These are phyloP conservation scores for Thereva unica DNA, from an alignment of 2,888 invertebrate genomes.

Conservation along the genomic window DNA sequence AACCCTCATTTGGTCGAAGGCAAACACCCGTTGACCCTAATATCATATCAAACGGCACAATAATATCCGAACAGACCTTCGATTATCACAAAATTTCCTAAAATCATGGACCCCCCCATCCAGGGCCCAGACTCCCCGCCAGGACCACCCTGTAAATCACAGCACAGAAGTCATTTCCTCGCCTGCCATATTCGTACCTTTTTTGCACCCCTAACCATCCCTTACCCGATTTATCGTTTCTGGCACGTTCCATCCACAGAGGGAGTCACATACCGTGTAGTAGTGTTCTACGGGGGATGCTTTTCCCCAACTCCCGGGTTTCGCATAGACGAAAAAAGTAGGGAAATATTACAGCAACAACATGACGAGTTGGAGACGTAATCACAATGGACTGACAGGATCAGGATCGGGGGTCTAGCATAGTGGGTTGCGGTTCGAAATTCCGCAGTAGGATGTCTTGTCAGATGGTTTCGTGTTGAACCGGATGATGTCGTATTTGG, in stretches of 20 bases:
- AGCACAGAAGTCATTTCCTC: slow-evolving; percentile 15
- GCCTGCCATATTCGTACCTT: slow-evolving; percentile 5
- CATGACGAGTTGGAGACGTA: slow-evolving; percentile 16
- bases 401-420: not conserved
- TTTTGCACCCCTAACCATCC: not conserved
- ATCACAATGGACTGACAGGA: slow-evolving; percentile 15
- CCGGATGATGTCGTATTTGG: slow-evolving; percentile 7
- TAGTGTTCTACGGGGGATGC: not conserved
- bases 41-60: slow-evolving; percentile 18
- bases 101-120: not conserved
- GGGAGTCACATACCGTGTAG: not conserved
- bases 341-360: slow-evolving; percentile 12
- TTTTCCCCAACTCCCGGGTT: not conserved
- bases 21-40: slow-evolving; percentile 14
- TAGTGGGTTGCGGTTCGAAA: not conserved
- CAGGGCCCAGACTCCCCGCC: not conserved
- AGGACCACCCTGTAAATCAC: slow-evolving; percentile 18
- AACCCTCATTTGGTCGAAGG: slow-evolving; percentile 7
- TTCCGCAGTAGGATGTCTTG: not conserved
- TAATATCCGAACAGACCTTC: slow-evolving; percentile 18
- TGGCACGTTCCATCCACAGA: slow-evolving; percentile 4
- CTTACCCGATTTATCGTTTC: slow-evolving; percentile 6
- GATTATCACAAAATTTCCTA: slow-evolving; percentile 15
- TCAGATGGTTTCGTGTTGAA: not conserved
- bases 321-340: not conserved